phyloP scores from a whole-genome alignment of 2,888 invertebrate genomes.

The Drosophila neotestacea region DNA sequence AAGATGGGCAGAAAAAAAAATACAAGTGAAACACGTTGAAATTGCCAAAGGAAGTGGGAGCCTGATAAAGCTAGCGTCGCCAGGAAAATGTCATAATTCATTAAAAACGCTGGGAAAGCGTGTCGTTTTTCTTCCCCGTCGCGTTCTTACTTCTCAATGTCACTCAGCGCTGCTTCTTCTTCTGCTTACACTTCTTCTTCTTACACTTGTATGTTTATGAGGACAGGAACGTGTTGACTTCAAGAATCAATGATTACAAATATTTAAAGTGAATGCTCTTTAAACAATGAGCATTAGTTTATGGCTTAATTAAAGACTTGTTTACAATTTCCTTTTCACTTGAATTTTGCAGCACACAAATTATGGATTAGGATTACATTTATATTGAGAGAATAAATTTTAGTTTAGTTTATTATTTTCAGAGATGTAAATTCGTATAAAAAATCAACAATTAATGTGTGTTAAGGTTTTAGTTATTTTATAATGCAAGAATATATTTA shows the following conservation, averaged over 20 bases:
- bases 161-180: slow-evolving; percentile 23
- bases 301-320: neutral
- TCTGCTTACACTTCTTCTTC: neutral
- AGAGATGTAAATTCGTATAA: too few relatives aligned
- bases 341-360: too few relatives aligned
- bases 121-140: slow-evolving; percentile 52
- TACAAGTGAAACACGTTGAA: slow-evolving; percentile 29
- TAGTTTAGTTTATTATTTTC: too few relatives aligned
- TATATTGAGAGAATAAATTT: too few relatives aligned
- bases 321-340: neutral
- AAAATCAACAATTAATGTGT: too few relatives aligned
- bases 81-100: slow-evolving; percentile 80
- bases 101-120: slow-evolving; percentile 68
- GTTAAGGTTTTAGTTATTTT: too few relatives aligned
- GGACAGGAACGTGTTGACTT: slow-evolving; percentile 6
- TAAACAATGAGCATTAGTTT: neutral
- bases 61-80: slow-evolving; percentile 57
- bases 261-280: slow-evolving; percentile 1
- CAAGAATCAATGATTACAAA: slow-evolving; percentile 10
- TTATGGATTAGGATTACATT: too few relatives aligned
- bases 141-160: slow-evolving; percentile 37
- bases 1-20: slow-evolving; percentile 20
- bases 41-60: slow-evolving; percentile 36
- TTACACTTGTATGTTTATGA: slow-evolving; percentile 1
- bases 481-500: too few relatives aligned